Conservation (phyloP, 2,888 invertebrate genomes). For the Exephanes ischioxanthus region DNA sequence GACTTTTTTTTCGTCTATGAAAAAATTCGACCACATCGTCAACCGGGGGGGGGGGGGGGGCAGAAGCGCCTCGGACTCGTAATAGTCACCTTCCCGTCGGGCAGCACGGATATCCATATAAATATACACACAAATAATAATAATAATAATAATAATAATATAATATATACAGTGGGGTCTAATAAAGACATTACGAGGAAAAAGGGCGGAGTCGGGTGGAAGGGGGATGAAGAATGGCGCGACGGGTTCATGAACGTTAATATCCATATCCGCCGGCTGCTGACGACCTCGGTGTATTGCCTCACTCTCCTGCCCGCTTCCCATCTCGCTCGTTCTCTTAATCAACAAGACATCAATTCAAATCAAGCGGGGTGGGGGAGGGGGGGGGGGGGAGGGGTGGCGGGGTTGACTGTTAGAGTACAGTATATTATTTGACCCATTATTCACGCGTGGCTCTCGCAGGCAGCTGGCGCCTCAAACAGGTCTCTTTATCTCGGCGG, state of each 20-base stretch:
- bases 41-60: slow-evolving; percentile 6
- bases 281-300: slow-evolving; percentile 39
- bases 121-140: slow-evolving; percentile 25
- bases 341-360: slow-evolving; percentile 69
- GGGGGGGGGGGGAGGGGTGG: background rate
- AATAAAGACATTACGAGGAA: slow-evolving; percentile 65
- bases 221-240: slow-evolving; percentile 63
- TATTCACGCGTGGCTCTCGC: slow-evolving; percentile 45
- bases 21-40: background rate
- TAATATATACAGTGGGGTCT: slow-evolving; percentile 52
- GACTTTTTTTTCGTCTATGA: no score
- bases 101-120: slow-evolving; percentile 42
- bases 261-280: slow-evolving; percentile 66
- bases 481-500: slow-evolving; percentile 4
- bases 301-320: background rate
- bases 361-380: slow-evolving; percentile 54
- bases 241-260: slow-evolving; percentile 67
- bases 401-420: slow-evolving; percentile 45
- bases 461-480: slow-evolving; percentile 49
- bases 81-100: slow-evolving; percentile 58
- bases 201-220: slow-evolving; percentile 37
- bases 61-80: slow-evolving; percentile 13
- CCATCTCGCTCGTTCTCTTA: slow-evolving; percentile 62
- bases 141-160: slow-evolving; percentile 45
- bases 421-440: slow-evolving; percentile 56